Evolutionary conservation across 2,888 invertebrate species (phyloP), one percentile per base, ranked within the genome.

Genomic region (Acleris literana): DNA sequence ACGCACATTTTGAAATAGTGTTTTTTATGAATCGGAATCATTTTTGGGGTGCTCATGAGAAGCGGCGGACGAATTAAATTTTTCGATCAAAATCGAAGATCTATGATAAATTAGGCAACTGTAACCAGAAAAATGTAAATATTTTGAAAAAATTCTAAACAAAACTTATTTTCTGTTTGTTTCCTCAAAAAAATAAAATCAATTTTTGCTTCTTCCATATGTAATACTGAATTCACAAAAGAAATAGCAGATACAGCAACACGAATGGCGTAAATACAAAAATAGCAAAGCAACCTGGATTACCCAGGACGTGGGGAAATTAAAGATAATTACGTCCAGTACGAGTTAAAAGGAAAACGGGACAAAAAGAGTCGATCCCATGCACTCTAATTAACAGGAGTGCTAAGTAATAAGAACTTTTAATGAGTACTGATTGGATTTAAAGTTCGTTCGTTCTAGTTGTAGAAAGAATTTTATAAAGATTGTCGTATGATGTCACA

Each of bases 291-390:
- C 64, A 65, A 60, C 44, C 54, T 54, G 55, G 54, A 65, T 64
- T 54, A 51, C 49, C 51, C 60, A 54, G 60, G 55, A 65, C 48
- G 48, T 20, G 18, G 48, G 58, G 54, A 54, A 60, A 64, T 60
- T 64, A 60, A 64, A 61, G 60, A 65, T 65, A 65, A 60, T 65
- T 65, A 65, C 51, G 60, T 61, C 43, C 60, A 65, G 51, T 51
- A 65, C 57, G 57, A 57, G n/a, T 44, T 57, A 25, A 57, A 57
- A 65, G 44, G 54, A 53, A 48, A 54, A n/a, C 29, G 44, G 29
- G 29, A 56, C 44, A 61, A 65, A 65, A 65, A 56, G 51, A 55
- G 22, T 17, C 49, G 18, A 60, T 22, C 20, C 51, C 7, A 54
- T 55, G 43, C 48, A 51, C 13, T 55, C 17, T 56, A 46, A 57